Evolutionary conservation across 2,888 invertebrate genomes (phyloP), one percentile per base, ranked within the genome.

Genomic region (Lymantria monacha): DNA sequence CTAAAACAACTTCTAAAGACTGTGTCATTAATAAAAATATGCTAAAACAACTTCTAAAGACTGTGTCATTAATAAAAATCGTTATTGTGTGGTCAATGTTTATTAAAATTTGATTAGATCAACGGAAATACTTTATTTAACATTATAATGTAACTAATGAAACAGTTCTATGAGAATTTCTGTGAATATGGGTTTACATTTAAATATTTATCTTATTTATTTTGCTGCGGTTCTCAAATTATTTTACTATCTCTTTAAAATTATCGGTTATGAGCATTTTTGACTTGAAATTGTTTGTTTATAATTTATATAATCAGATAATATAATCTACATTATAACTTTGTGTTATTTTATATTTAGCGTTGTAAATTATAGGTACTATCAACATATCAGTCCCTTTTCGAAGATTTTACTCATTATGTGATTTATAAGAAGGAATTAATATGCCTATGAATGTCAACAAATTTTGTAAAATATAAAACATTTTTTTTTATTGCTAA

Each of bases 21-120:
- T 9, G n/a, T n/a, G 10, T 33, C 9, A 33, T 33, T 33, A 33
- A 33, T 5, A 33, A 33, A 8, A 33, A 7, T n/a, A 22, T 22
- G 22, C 22, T 22, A 22, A 22, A 22, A 22, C 33, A 33, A 8
- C 9, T 33, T 33, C 10, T 10, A 8, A 33, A 10, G 9, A 33
- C 33, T 9, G 10, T 33, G 10, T 33, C 9, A 33, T 33, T 33
- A 33, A 33, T 5, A 33, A 33, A 8, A 33, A 7, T 33, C 33
- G 33, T 33, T 44, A 51, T 56, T 37, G 33, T 33, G 33, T 33
- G 33, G 33, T 33, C 33, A 33, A 10, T 12, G n/a, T 33, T 42
- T 30, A 12, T 1, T 7, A 15, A 33, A 10, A 33, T 33, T 10
- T 33, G 9, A 33, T 33, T 33, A 33, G 33, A 33, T 33, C 33